Percentiles rank a stretch among this genome's conserved stretches.
Evolutionary conservation across 2,113 vertebrate genomes (phyloP).

Genomic region (Microcebus jonahi): DNA sequence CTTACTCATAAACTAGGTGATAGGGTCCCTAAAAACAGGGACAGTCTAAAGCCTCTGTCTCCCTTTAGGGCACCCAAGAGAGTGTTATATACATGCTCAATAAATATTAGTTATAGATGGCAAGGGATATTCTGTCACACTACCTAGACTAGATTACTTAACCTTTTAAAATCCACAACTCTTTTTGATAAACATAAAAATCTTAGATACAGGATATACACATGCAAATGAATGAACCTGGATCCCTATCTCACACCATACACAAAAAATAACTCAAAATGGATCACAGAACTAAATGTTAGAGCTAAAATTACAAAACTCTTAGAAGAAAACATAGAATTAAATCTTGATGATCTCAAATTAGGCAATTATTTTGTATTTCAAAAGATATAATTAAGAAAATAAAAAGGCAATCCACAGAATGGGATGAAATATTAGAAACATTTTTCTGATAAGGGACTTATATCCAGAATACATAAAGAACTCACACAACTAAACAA

Average conservation of each 20-base stretch:
- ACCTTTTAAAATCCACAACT: neutral
- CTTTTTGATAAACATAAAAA: slow-evolving; percentile 25
- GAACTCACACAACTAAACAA: neutral
- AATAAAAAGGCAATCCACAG: neutral
- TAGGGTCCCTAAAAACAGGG: neutral
- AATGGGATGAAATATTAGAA: neutral
- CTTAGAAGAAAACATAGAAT: neutral
- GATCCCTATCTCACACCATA: neutral
- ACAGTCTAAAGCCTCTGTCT: neutral
- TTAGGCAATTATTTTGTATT: neutral
- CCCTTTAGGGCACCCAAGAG: neutral
- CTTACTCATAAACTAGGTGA: neutral
- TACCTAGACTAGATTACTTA: neutral
- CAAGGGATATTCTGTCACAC: neutral
- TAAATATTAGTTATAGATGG: neutral
- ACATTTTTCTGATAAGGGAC: neutral
- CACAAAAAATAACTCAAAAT: neutral
- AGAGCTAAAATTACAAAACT: slow-evolving; percentile 29
- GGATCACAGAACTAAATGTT: neutral
- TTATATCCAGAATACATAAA: neutral
- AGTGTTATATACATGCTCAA: neutral
- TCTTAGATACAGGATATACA: neutral
- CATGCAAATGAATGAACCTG: neutral
- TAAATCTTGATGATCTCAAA: neutral
- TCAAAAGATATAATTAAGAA: slow-evolving; percentile 15